Conservation (phyloP, 2,113 vertebrate species). For the mouse (Mus musculus) region DNA sequence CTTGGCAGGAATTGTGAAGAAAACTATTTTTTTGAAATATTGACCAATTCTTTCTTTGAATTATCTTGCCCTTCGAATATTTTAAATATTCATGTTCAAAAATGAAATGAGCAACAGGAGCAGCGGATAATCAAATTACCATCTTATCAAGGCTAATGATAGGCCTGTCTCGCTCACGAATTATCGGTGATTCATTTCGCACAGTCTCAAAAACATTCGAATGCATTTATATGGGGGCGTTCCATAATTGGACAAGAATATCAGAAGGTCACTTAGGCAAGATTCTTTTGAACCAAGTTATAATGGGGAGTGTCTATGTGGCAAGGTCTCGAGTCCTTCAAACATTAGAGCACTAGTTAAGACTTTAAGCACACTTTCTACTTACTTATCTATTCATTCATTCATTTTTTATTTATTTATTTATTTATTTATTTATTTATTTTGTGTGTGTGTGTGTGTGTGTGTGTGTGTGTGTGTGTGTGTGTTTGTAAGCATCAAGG, state of each 20-base stretch:
- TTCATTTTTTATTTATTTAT: background rate
- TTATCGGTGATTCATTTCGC: slow-evolving; percentile 79
- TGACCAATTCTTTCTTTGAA: slow-evolving; percentile 79
- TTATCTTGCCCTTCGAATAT: slow-evolving; percentile 78
- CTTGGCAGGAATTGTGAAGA: slow-evolving; percentile 68
- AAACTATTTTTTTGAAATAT: slow-evolving; percentile 74
- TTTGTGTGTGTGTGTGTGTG: background rate
- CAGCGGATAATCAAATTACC: slow-evolving; percentile 86
- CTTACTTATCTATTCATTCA: background rate
- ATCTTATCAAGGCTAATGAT: slow-evolving; percentile 85
- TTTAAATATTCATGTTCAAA: slow-evolving; percentile 88
- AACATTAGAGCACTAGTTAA: background rate
- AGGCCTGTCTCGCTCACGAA: slow-evolving; percentile 80
- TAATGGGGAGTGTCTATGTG: background rate
- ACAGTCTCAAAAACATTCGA: slow-evolving; percentile 75
- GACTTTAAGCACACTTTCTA: background rate
- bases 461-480: background rate
- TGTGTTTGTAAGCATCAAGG: background rate
- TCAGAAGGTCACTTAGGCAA: slow-evolving; percentile 34
- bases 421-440: background rate
- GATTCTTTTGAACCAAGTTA: slow-evolving; percentile 37
- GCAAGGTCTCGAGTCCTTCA: background rate
- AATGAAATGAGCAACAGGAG: slow-evolving; percentile 86
- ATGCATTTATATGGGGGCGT: slow-evolving; percentile 23
- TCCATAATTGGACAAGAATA: slow-evolving; percentile 32